Evolutionary conservation across 2,113 vertebrate species (phyloP).

Genomic region (Plectropomus leopardus): DNA sequence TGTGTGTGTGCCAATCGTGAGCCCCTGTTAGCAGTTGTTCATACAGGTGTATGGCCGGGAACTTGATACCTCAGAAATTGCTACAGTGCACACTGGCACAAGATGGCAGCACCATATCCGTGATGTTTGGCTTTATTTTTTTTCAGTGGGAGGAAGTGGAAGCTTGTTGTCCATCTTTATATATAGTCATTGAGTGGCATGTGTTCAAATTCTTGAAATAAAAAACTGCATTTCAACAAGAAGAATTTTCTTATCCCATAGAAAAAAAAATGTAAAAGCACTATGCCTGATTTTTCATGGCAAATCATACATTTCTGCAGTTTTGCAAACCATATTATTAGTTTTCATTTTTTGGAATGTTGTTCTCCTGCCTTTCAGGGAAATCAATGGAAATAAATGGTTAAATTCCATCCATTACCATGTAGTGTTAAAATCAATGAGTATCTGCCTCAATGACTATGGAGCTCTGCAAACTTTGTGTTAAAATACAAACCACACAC

Average conservation of each 20-base stretch:
- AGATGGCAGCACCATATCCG: too few relatives aligned
- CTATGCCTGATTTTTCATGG: too few relatives aligned
- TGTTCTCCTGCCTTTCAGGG: not conserved
- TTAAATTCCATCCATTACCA: not conserved
- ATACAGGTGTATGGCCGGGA: too few relatives aligned
- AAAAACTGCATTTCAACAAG: not conserved
- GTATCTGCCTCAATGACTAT: not conserved
- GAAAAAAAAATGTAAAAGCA: not conserved
- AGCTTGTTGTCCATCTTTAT: too few relatives aligned
- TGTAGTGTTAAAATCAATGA: not conserved
- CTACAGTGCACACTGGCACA: too few relatives aligned
- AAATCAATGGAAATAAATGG: not conserved
- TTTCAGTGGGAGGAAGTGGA: too few relatives aligned
- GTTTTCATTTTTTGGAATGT: not conserved
- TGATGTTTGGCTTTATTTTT: too few relatives aligned
- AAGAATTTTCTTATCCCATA: not conserved
- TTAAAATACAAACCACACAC: not conserved
- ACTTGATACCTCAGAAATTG: too few relatives aligned
- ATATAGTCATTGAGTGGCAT: too few relatives aligned
- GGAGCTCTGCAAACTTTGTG: not conserved
- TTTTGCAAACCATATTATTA: slow-evolving; percentile 16
- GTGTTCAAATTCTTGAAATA: not conserved
- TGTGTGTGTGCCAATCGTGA: too few relatives aligned
- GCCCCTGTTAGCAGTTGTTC: too few relatives aligned
- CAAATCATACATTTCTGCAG: not conserved